These are phyloP conservation scores for Geotria australis DNA, from an alignment of 2,797 vertebrate species.

Conservation along the genomic window DNA sequence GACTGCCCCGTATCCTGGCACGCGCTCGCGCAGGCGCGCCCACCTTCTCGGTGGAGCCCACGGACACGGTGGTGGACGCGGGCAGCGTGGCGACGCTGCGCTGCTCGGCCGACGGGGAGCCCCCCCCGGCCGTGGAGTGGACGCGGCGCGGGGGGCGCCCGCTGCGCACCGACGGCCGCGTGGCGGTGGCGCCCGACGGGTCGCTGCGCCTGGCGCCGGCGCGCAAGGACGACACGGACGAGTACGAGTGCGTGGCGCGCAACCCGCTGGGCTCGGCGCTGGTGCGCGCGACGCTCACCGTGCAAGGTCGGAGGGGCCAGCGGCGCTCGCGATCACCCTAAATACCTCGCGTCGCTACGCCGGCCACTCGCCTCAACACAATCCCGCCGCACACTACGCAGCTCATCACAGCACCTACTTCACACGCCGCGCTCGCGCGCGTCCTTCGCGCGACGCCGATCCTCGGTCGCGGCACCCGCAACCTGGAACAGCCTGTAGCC, in stretches of 20 bases:
- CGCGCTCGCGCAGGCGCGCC: conserved; percentile 29
- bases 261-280: conserved; percentile 54
- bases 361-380: no score
- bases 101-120: conserved; percentile 57
- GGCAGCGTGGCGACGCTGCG: conserved; percentile 33
- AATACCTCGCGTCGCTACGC: no score
- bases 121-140: conserved; percentile 36
- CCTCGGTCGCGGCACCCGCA: no score
- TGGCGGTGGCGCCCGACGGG: conserved; percentile 25
- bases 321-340: no score
- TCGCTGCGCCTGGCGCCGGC: conserved; percentile 30
- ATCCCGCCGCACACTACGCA: no score
- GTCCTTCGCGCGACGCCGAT: no score
- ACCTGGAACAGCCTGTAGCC: no score
- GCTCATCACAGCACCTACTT: no score
- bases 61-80: conserved; percentile 26
- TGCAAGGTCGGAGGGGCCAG: conserved; percentile 24
- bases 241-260: conserved; percentile 67
- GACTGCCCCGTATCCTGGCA: no score
- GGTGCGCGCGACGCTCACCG: conserved; percentile 25
- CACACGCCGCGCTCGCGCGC: no score
- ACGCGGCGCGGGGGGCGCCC: conserved; percentile 29
- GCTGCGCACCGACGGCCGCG: conserved; percentile 14
- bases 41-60: conserved; percentile 28
- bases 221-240: conserved; percentile 45